These are phyloP conservation scores for Leptestheria dahalacensis DNA, from an alignment of 1,140 invertebrate genomes.

Conservation along the genomic window DNA sequence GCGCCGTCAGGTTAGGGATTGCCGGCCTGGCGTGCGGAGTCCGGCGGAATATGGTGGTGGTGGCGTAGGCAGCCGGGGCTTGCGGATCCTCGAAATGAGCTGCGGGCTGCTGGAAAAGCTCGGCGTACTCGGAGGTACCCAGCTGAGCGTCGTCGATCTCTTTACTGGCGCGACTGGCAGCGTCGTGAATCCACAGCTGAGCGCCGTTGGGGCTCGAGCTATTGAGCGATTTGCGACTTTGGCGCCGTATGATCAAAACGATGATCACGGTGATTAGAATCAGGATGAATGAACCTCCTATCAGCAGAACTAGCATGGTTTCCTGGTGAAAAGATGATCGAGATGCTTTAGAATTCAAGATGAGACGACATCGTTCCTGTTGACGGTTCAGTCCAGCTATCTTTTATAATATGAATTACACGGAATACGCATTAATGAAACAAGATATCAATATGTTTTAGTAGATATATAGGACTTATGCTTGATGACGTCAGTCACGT, in stretches of 20 bases:
- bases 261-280: conserved; percentile 5
- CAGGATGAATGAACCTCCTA: conserved; percentile 13
- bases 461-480: too few relatives aligned
- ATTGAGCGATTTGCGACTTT: background rate
- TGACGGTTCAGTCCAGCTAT: too few relatives aligned
- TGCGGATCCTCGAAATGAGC: too few relatives aligned
- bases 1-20: conserved; percentile 9
- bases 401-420: too few relatives aligned
- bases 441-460: too few relatives aligned
- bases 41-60: conserved; percentile 8
- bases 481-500: too few relatives aligned
- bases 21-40: background rate
- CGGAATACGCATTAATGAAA: too few relatives aligned
- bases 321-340: conserved; percentile 6
- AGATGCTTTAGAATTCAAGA: too few relatives aligned
- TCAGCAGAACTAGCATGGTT: conserved; percentile 15
- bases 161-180: conserved; percentile 6
- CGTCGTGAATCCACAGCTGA: background rate
- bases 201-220: background rate
- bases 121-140: conserved; percentile 10
- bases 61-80: conserved; percentile 11
- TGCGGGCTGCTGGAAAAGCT: conserved; percentile 9
- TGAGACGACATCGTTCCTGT: too few relatives aligned
- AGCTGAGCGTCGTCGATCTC: conserved; percentile 12
- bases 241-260: conserved; percentile 7